These are phyloP conservation scores for Parnassius mnemosyne DNA, from an alignment of 2,888 invertebrate species.

Conservation along the genomic window DNA sequence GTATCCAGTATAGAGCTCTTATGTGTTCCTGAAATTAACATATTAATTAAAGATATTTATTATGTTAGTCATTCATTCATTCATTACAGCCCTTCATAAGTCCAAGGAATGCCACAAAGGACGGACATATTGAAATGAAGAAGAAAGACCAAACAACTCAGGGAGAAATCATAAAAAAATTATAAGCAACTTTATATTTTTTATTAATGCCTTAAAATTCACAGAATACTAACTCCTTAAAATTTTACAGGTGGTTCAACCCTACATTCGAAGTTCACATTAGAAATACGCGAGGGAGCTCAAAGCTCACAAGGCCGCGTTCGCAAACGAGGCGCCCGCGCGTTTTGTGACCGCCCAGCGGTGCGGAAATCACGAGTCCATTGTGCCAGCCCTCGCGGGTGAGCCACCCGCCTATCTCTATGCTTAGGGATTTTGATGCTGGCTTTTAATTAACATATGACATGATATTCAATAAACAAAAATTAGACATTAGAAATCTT, in stretches of 20 bases:
- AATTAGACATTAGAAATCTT: neutral
- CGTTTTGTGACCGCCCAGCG: constrained; percentile 58
- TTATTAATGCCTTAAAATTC: no score
- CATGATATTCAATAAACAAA: constrained; percentile 16
- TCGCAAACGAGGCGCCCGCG: constrained; percentile 35
- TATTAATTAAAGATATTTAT: no score
- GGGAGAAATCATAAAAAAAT: no score
- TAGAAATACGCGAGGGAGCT: constrained; percentile 23
- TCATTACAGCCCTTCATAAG: no score
- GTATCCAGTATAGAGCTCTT: no score
- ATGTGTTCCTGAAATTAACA: no score
- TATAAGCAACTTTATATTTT: no score
- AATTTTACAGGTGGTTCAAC: constrained; percentile 19
- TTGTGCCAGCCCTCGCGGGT: constrained; percentile 66
- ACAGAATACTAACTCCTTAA: no score
- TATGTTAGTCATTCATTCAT: no score
- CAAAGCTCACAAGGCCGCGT: constrained; percentile 21
- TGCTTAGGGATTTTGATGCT: constrained; percentile 13
- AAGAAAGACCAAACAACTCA: no score
- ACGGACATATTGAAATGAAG: no score
- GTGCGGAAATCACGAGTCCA: constrained; percentile 57
- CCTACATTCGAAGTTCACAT: constrained; percentile 24
- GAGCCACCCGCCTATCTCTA: constrained; percentile 34
- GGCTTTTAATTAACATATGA: constrained; percentile 8
- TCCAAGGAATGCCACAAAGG: no score